A percentile compares a stretch with the other conserved stretches of the same genome.
Conservation (phyloP, 2,113 vertebrate genomes). For the Opisthocomus hoazin region DNA sequence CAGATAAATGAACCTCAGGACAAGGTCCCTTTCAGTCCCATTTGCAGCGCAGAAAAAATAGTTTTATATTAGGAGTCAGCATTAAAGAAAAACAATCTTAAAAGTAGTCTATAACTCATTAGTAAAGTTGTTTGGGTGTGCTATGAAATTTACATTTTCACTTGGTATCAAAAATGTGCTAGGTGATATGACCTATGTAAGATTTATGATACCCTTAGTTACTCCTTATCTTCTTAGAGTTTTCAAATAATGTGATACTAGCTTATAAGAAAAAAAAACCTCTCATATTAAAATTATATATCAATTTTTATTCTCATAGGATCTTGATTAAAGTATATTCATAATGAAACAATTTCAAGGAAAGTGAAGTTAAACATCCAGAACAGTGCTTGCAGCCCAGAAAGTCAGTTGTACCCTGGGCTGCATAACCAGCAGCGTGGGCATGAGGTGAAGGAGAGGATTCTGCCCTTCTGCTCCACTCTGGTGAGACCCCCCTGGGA, state of each 20-base stretch:
- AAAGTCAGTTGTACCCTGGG: accelerated
- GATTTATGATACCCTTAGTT: neutral
- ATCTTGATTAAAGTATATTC: neutral
- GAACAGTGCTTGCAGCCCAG: neutral
- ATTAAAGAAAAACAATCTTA: neutral
- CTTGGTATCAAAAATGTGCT: neutral
- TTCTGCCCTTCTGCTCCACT: accelerated
- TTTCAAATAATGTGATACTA: neutral
- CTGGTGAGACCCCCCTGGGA: accelerated
- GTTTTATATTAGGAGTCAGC: neutral
- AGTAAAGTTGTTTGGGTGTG: neutral
- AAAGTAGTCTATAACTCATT: neutral
- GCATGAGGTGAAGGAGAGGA: neutral
- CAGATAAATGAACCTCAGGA: neutral
- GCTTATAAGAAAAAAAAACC: neutral
- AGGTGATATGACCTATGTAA: neutral
- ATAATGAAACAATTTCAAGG: neutral
- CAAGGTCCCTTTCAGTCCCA: neutral
- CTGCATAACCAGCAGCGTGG: accelerated
- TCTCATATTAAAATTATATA: neutral
- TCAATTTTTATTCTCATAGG: neutral
- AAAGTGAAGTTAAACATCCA: neutral
- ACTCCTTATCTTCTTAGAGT: neutral
- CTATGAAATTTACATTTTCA: neutral
- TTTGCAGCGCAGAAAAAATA: neutral